Evolutionary conservation across 2,888 invertebrate genomes (phyloP).

Genomic region (Synanthedon vespiformis): DNA sequence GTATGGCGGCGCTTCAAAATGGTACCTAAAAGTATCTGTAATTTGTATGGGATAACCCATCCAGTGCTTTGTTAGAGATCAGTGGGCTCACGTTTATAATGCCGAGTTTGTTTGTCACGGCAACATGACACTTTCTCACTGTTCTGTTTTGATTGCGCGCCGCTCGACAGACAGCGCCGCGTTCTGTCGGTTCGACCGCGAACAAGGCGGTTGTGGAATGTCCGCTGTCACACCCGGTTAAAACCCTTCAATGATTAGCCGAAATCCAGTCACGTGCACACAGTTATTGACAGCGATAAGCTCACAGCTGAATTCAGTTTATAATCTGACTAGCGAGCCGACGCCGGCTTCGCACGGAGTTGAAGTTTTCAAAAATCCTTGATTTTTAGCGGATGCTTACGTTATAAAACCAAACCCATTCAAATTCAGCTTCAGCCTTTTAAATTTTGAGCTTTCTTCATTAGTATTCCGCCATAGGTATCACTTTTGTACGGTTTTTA

Average conservation of each 20-base stretch:
- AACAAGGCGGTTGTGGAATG: slow-evolving; percentile 26
- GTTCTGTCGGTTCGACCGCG: slow-evolving; percentile 8
- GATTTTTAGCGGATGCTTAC: too few species aligned
- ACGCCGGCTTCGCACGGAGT: too few species aligned
- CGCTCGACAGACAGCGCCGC: neutral
- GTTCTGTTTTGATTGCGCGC: slow-evolving; percentile 10
- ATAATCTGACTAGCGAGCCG: neutral
- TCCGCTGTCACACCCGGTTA: slow-evolving; percentile 31
- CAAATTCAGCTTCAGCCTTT: too few species aligned
- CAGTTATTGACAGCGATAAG: slow-evolving; percentile 24
- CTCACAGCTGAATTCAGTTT: slow-evolving; percentile 11
- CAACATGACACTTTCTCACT: slow-evolving; percentile 26
- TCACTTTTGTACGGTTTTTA: too few species aligned
- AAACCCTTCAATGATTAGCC: slow-evolving; percentile 33
- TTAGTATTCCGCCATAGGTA: too few species aligned
- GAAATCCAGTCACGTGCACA: slow-evolving; percentile 31
- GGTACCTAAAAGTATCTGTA: too few species aligned
- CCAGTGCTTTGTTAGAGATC: too few species aligned
- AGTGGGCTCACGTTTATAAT: slow-evolving; percentile 12
- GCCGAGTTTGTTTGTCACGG: slow-evolving; percentile 24
- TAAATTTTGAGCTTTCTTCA: too few species aligned
- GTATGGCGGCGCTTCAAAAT: too few species aligned
- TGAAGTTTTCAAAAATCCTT: too few species aligned
- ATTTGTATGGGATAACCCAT: too few species aligned
- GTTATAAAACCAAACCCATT: too few species aligned